Conservation (phyloP, 2,888 invertebrate species). For the Pegoplata infirma region DNA sequence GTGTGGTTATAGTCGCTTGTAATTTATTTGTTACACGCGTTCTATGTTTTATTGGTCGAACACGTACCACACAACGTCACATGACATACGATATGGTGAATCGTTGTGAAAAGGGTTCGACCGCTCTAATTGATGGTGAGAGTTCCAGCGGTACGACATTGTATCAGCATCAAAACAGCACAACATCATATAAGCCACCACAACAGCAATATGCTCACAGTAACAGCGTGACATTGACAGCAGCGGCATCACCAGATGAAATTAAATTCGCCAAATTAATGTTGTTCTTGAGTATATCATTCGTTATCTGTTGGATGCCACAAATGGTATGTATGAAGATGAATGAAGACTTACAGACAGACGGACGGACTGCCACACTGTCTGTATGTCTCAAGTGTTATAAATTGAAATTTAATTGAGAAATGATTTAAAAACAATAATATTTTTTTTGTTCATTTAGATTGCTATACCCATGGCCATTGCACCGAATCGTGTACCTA, state of each 20-base stretch:
- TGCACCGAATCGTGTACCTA: conserved; percentile 69
- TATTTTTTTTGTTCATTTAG: conserved; percentile 76
- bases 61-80: conserved; percentile 73
- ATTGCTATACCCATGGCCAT: conserved; percentile 83
- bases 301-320: conserved; percentile 92
- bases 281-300: conserved; percentile 89
- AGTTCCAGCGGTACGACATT: conserved; percentile 73
- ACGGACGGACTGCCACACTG: neutral
- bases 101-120: conserved; percentile 70
- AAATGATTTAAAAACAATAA: neutral
- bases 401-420: conserved; percentile 38
- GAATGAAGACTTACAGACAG: conserved; percentile 10
- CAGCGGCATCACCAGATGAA: conserved; percentile 83
- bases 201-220: conserved; percentile 71
- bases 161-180: conserved; percentile 67
- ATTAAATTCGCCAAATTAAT: conserved; percentile 91
- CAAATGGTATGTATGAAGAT: conserved; percentile 84
- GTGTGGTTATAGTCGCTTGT: conserved; percentile 87
- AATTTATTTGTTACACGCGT: conserved; percentile 90
- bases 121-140: conserved; percentile 69
- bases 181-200: conserved; percentile 42
- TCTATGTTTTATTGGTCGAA: conserved; percentile 79
- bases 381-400: neutral
- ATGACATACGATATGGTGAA: conserved; percentile 74
- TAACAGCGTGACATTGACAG: conserved; percentile 73